Evolutionary conservation across 2,888 invertebrate genomes (phyloP), one percentile per base, ranked within the genome.

Genomic region (Teleogryllus oceanicus): DNA sequence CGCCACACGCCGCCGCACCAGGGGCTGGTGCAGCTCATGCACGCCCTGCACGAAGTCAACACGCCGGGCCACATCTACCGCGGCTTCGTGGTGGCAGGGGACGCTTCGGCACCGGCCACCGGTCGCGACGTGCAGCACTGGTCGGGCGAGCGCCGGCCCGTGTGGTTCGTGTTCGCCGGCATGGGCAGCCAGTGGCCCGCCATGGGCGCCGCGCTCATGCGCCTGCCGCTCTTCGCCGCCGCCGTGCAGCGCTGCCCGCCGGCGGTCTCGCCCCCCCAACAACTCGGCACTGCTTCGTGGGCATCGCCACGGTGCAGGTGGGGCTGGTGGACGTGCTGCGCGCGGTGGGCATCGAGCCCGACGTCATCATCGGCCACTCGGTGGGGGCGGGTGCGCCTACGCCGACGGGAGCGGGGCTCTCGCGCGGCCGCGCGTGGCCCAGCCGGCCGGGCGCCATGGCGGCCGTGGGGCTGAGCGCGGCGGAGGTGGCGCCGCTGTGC

Each of bases 91-190:
- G 62, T 62, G 62, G 62, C 62, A 62, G 62, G 62, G 62, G 21
- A 21, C 21, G 62, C 62, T 3, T 2, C 12, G 18, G 62, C 62
- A 62, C 24, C 24, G 24, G 24, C 24, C 24, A 24, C 24, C 24
- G 24, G 2, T 24, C 24, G 24, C 24, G 24, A 24, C 24, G 49
- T 50, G 24, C 89, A 91, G 83, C 91, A 92, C 86, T 91, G 89
- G 85, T 89, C 91, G 0, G 92, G 92, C 0, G 88, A 89, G 0
- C 89, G 89, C 79, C 89, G 93, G 1, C 94, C 96, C 2, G 88
- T 96, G 1, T 96, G 96, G 92, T 96, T 94, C 87, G 92, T 96
- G 75, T 97, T 96, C 88, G 94, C 96, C 79, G 96, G 96, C 51
- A 94, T 97, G 95, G 95, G 96, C 2, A 93, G 94, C 0, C 95